Conservation (phyloP, 2,888 invertebrate genomes). For the Polia nebulosa region DNA sequence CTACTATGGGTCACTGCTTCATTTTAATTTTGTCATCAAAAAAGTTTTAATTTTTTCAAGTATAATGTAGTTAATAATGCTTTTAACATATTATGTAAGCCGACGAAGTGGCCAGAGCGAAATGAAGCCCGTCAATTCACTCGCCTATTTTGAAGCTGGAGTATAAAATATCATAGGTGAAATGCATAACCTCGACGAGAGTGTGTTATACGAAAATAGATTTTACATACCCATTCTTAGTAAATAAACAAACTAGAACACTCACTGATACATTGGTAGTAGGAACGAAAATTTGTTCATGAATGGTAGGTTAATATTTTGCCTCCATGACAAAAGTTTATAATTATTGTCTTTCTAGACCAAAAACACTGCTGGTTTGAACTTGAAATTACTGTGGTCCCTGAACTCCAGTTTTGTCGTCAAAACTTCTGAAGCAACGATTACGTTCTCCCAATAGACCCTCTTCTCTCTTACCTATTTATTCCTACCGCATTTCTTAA, state of each 20-base stretch:
- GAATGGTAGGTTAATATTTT: background rate
- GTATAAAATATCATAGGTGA: background rate
- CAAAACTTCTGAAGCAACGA: background rate
- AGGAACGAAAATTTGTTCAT: background rate
- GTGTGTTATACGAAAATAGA: background rate
- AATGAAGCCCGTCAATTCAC: constrained; percentile 23
- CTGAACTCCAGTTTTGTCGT: background rate
- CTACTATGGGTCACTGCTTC: constrained; percentile 18
- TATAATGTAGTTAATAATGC: background rate
- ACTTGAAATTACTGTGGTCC: background rate
- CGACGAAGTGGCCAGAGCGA: background rate
- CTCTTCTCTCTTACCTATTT: background rate
- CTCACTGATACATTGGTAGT: background rate
- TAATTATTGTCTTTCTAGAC: background rate
- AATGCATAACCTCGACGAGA: background rate
- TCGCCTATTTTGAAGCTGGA: background rate
- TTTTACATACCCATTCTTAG: background rate
- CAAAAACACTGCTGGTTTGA: background rate
- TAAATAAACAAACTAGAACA: background rate
- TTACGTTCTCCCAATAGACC: background rate
- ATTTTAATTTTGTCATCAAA: constrained; percentile 24
- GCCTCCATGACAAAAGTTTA: background rate
- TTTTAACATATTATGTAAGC: background rate
- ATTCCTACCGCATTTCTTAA: background rate
- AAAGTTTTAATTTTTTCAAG: constrained; percentile 4